These are phyloP conservation scores for Temnothorax curvispinosus DNA, from an alignment of 1,140 invertebrate genomes.

Conservation along the genomic window DNA sequence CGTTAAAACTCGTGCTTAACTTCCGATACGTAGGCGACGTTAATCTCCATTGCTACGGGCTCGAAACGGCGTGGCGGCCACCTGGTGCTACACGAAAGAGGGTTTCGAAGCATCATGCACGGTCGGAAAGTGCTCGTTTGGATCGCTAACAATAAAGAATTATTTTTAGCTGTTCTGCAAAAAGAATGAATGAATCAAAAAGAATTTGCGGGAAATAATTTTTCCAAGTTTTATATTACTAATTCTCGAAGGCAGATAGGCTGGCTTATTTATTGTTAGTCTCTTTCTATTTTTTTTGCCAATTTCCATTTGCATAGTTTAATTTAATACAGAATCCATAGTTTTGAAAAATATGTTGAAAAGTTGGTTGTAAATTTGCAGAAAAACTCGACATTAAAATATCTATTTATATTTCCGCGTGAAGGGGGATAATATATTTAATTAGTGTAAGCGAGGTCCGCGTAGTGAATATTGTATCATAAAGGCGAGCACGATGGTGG, in stretches of 20 bases:
- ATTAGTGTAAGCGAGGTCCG: constrained; percentile 35
- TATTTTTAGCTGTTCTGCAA: not conserved
- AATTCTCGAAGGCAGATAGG: not conserved
- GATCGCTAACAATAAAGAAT: constrained; percentile 16
- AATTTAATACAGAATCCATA: not conserved
- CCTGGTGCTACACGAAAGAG: constrained; percentile 55
- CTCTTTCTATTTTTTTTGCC: not conserved
- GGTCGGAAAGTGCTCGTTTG: constrained; percentile 33
- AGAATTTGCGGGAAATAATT: not conserved
- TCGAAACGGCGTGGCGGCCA: constrained; percentile 53
- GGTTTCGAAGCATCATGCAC: constrained; percentile 33
- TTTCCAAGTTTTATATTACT: not conserved
- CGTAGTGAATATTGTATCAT: constrained; percentile 51
- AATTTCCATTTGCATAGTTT: not conserved
- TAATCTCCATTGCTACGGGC: constrained; percentile 69
- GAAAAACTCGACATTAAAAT: constrained; percentile 25
- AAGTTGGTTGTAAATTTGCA: not conserved
- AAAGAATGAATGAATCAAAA: not conserved
- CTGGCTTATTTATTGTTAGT: not conserved
- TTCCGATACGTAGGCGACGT: constrained; percentile 54
- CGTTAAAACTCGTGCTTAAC: constrained; percentile 70
- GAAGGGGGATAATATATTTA: constrained; percentile 41
- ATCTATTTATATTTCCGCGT: constrained; percentile 5
- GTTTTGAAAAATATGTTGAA: not conserved
- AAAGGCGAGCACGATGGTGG: not conserved